A percentile compares a stretch with the other conserved stretches of the same genome.
These are phyloP conservation scores for Noctua fimbriata DNA, from an alignment of 2,888 invertebrate species.

Conservation along the genomic window DNA sequence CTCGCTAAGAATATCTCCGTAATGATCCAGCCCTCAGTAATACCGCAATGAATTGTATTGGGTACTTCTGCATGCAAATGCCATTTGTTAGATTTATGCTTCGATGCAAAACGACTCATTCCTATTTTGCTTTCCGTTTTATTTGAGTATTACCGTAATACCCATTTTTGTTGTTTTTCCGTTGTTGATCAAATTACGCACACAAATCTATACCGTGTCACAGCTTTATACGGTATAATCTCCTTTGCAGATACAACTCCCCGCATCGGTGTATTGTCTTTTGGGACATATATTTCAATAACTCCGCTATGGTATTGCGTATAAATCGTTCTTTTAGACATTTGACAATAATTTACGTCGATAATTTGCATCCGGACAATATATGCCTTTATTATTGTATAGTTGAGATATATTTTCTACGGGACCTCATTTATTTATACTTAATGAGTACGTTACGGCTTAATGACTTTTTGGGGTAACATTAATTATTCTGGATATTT, in stretches of 20 bases:
- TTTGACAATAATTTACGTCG: slow-evolving; percentile 84
- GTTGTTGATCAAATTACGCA: slow-evolving; percentile 64
- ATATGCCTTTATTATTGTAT: slow-evolving; percentile 74
- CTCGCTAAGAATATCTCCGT: slow-evolving; percentile 64
- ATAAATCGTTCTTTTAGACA: slow-evolving; percentile 88
- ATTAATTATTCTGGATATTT: slow-evolving; percentile 53
- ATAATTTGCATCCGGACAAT: slow-evolving; percentile 82
- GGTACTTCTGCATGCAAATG: slow-evolving; percentile 81
- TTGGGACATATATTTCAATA: slow-evolving; percentile 89
- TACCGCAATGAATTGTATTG: slow-evolving; percentile 73
- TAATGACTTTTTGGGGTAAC: slow-evolving; percentile 66
- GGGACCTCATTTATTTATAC: slow-evolving; percentile 61
- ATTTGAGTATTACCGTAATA: slow-evolving; percentile 83
- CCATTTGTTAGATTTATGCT: slow-evolving; percentile 84
- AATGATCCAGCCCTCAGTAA: slow-evolving; percentile 59
- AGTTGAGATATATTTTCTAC: slow-evolving; percentile 70
- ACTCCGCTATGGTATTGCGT: slow-evolving; percentile 83
- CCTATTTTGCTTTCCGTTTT: slow-evolving; percentile 84
- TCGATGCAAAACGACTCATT: slow-evolving; percentile 84
- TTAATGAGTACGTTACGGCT: slow-evolving; percentile 62
- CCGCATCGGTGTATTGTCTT: slow-evolving; percentile 81
- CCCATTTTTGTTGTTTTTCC: slow-evolving; percentile 82
- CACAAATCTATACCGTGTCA: slow-evolving; percentile 71
- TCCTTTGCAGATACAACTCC: slow-evolving; percentile 67
- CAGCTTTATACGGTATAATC: slow-evolving; percentile 74